These are phyloP conservation scores for Boulengeromyrus knoepffleri DNA, from an alignment of 2,113 vertebrate species.

Conservation along the genomic window DNA sequence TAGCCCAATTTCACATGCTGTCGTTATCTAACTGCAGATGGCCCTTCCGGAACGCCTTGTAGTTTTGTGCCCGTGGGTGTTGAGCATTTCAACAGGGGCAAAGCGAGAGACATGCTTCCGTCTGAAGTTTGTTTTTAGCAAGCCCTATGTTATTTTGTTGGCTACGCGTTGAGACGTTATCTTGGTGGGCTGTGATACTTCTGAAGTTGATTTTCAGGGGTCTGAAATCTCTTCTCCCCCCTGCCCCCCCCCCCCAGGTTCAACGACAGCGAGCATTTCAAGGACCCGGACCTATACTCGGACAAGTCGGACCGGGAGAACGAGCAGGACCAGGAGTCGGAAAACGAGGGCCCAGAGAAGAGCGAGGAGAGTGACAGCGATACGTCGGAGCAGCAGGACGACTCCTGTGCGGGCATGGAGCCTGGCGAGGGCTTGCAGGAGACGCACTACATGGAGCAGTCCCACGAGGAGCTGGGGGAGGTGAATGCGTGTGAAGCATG, in stretches of 20 bases:
- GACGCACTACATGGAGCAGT: constrained; percentile 82
- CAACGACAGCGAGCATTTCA: constrained; percentile 87
- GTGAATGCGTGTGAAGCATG: constrained; percentile 46
- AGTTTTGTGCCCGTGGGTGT: not conserved
- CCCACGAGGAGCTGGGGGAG: constrained; percentile 89
- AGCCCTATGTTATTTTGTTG: not conserved
- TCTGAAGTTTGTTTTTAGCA: not conserved
- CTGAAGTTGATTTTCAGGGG: not conserved
- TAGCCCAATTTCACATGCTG: not conserved
- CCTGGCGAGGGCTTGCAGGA: constrained; percentile 74
- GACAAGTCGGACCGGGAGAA: constrained; percentile 96
- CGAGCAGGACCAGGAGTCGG: constrained; percentile 89
- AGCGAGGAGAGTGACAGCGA: constrained; percentile 95
- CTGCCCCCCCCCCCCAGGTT: constrained; percentile 56
- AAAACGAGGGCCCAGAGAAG: constrained; percentile 87
- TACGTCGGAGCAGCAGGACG: constrained; percentile 89
- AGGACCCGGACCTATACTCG: constrained; percentile 90
- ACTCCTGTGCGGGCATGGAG: constrained; percentile 80
- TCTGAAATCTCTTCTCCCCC: not conserved
- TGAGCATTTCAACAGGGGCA: not conserved
- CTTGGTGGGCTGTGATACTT: not conserved
- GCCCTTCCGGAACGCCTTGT: not conserved
- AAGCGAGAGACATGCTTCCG: not conserved
- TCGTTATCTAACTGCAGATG: not conserved
- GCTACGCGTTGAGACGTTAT: not conserved